Conservation (phyloP, 2,113 vertebrate genomes). For the Cephalopholis sonnerati region DNA sequence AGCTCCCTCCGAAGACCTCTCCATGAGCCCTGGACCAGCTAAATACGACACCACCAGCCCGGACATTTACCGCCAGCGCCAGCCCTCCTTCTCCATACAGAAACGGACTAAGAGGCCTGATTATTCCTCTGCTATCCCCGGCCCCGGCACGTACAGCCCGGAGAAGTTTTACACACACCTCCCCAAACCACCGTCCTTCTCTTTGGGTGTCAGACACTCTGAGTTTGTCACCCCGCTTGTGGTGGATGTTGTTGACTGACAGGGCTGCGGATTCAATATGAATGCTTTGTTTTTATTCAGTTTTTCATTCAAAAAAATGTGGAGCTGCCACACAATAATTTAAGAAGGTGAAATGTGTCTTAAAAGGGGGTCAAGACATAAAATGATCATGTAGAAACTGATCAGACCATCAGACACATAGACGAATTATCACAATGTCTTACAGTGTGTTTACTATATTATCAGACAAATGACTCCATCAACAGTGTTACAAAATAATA, state of each 20-base stretch:
- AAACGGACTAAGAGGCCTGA: constrained; percentile 81
- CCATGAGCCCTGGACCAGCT: constrained; percentile 87
- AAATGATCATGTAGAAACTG: not conserved
- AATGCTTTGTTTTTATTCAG: constrained; percentile 29
- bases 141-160: constrained; percentile 87
- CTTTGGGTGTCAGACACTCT: constrained; percentile 88
- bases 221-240: constrained; percentile 85
- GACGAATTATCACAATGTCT: not conserved
- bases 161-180: constrained; percentile 84
- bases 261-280: not conserved
- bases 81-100: constrained; percentile 90
- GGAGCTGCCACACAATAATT: not conserved
- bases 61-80: constrained; percentile 81
- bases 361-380: not conserved
- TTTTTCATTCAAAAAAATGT: constrained; percentile 27
- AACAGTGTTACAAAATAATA: not conserved
- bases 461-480: not conserved
- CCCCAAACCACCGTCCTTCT: constrained; percentile 84
- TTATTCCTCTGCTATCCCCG: constrained; percentile 73
- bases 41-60: constrained; percentile 87
- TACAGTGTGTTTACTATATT: not conserved
- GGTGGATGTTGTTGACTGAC: constrained; percentile 71
- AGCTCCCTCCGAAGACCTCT: constrained; percentile 83
- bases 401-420: not conserved
- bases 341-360: not conserved